Base-by-base conservation (phyloP, 2,113 vertebrate species). In the Sinocyclocheilus anshuiensis region DNA sequence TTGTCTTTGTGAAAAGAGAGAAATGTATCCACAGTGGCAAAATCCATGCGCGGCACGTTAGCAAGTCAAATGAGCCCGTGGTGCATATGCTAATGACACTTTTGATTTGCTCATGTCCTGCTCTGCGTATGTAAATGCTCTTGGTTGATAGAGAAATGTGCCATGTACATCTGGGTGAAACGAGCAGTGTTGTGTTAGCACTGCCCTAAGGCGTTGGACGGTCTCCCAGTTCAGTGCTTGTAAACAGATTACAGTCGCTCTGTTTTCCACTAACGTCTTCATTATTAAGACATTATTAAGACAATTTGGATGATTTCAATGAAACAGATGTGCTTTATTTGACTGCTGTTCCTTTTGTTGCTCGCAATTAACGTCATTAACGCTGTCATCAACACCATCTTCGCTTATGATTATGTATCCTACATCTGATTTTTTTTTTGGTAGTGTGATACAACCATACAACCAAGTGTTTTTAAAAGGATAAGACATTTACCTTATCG, bases 51-150 rank as follows among this genome's bases (percentile, higher is more conserved):
- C 67, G 24, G 39, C 77, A 39, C 74, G 87, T 91, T 91, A 86
- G 90, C 90, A 88, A 90, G 88, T 89, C 65, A 89, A 88, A 89
- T 91, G 77, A 91, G 84, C 42, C 84, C 42, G 42, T 48, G 74
- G 86, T 36, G 85, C 87, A 88, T 90, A 90, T 90, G 90, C 88
- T 90, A 90, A 89, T 88, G 86, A 88, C 90, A 89, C 71, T 77
- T 87, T 87, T 78, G 88, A 89, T 88, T 86, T 84, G 77, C 77
- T 86, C 75, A 65, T 18, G 84, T 87, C 84, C 65, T 83, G 86
- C 78, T 74, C 85, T 83, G 77, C 65, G 71, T 89, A 86, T 88
- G 88, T 85, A 83, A 87, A 87, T 78, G 86, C 42, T 90, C 89
- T 79, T 86, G 84, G 86, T 76, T 84, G 84, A 87, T 89, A 55